Percentiles rank a stretch among this genome's conserved stretches.
Evolutionary conservation across 2,113 vertebrate genomes (phyloP).

Genomic region (Pituophis catenifer): DNA sequence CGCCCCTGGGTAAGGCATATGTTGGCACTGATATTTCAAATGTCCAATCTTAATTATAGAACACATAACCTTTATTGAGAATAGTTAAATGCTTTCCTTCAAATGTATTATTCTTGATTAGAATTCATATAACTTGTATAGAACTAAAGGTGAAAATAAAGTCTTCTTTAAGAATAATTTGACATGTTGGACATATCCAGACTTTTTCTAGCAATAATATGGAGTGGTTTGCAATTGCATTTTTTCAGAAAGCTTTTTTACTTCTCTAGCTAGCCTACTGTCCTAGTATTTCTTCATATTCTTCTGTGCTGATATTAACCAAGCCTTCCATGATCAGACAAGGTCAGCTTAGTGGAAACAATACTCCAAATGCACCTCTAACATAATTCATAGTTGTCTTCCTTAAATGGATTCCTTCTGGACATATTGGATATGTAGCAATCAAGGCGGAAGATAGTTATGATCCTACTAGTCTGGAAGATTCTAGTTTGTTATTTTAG

Average conservation of each 20-base stretch:
- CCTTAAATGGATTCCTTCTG: not conserved
- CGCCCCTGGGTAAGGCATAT: not conserved
- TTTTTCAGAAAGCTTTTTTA: not conserved
- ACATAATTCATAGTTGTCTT: not conserved
- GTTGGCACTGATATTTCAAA: not conserved
- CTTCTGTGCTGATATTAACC: not conserved
- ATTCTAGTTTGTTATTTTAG: not conserved
- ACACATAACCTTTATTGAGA: not conserved
- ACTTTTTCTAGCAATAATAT: not conserved
- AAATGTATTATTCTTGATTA: not conserved
- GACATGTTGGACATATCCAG: not conserved
- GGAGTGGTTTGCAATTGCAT: not conserved
- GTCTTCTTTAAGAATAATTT: not conserved
- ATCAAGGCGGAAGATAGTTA: not conserved
- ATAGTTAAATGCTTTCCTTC: not conserved
- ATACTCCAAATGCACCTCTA: not conserved
- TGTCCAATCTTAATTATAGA: not conserved
- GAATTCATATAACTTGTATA: not conserved
- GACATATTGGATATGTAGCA: not conserved
- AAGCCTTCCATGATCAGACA: not conserved
- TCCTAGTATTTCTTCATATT: not conserved
- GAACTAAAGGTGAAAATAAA: not conserved
- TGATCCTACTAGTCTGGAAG: not conserved
- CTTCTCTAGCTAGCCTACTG: not conserved
- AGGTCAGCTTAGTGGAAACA: too few relatives aligned